Evolutionary conservation across 2,797 vertebrate genomes (phyloP).

Genomic region (Falco berigora): DNA sequence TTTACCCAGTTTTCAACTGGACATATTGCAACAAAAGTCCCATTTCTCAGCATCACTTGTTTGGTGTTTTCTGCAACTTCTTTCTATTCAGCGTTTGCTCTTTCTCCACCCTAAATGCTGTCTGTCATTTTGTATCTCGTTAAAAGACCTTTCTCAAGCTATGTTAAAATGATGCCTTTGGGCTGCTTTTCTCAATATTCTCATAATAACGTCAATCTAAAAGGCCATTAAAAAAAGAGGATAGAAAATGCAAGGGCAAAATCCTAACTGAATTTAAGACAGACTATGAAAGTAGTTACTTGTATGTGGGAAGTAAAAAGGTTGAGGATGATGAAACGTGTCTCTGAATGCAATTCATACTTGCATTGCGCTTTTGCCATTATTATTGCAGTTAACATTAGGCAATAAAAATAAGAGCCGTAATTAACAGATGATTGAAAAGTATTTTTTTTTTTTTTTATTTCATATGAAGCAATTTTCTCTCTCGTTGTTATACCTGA

Average conservation of each 20-base stretch:
- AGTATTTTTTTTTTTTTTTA: not conserved
- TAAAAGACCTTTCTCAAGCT: not conserved
- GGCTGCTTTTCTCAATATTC: not conserved
- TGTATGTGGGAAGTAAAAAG: not conserved
- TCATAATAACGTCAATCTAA: not conserved
- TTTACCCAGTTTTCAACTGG: not conserved
- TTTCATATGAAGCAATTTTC: not conserved
- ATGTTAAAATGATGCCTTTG: not conserved
- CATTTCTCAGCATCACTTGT: not conserved
- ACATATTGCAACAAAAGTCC: not conserved
- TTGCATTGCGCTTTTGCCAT: not conserved
- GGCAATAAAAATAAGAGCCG: not conserved
- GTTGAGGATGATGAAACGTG: not conserved
- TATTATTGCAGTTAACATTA: not conserved
- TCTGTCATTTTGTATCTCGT: not conserved
- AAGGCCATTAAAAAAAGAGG: not conserved
- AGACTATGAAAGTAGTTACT: not conserved
- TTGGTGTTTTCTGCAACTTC: not conserved
- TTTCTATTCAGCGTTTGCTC: not conserved
- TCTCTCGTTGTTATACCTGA: fast-evolving
- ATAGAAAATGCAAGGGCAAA: not conserved
- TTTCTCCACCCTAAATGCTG: not conserved
- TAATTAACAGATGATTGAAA: not conserved
- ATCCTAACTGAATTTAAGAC: not conserved
- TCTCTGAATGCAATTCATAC: not conserved